phyloP scores from a whole-genome alignment of 2,888 invertebrate genomes.

The Hirtodrosophila alboralis region DNA sequence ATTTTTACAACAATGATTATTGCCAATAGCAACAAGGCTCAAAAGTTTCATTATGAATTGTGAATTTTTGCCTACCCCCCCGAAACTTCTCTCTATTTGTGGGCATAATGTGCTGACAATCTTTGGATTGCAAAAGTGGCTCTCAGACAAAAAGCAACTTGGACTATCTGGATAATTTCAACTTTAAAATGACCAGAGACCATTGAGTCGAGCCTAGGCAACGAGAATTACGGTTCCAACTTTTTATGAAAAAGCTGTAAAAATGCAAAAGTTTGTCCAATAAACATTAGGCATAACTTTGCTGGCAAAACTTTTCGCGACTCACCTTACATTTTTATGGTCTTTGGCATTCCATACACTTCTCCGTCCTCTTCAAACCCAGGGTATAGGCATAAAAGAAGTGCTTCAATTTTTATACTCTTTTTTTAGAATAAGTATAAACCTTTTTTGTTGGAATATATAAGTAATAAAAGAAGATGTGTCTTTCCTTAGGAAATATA shows the following conservation, averaged over 20 bases:
- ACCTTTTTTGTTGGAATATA: no score
- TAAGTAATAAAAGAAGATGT: no score
- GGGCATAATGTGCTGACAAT: slow-evolving; percentile 73
- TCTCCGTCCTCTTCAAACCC: not conserved
- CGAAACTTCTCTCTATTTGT: not conserved
- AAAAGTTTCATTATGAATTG: slow-evolving; percentile 57
- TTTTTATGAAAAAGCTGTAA: slow-evolving; percentile 68
- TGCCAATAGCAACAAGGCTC: slow-evolving; percentile 53
- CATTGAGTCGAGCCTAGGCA: slow-evolving; percentile 43
- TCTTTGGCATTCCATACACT: slow-evolving; percentile 16
- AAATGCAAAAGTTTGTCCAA: slow-evolving; percentile 75
- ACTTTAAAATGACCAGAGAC: slow-evolving; percentile 68
- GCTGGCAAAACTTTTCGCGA: slow-evolving; percentile 40
- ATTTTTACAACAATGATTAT: slow-evolving; percentile 56
- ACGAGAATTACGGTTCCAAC: slow-evolving; percentile 49
- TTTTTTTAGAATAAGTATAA: no score
- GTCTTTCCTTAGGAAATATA: no score
- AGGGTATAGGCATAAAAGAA: slow-evolving; percentile 45
- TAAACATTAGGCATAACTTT: slow-evolving; percentile 76
- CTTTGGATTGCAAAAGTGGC: slow-evolving; percentile 46
- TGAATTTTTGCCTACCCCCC: slow-evolving; percentile 22
- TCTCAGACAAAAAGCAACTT: slow-evolving; percentile 37
- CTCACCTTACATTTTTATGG: slow-evolving; percentile 58
- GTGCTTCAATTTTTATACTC: slow-evolving; percentile 33
- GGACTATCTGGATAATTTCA: slow-evolving; percentile 67